Base-by-base conservation (phyloP, 2,113 vertebrate species). In the Strix uralensis region DNA sequence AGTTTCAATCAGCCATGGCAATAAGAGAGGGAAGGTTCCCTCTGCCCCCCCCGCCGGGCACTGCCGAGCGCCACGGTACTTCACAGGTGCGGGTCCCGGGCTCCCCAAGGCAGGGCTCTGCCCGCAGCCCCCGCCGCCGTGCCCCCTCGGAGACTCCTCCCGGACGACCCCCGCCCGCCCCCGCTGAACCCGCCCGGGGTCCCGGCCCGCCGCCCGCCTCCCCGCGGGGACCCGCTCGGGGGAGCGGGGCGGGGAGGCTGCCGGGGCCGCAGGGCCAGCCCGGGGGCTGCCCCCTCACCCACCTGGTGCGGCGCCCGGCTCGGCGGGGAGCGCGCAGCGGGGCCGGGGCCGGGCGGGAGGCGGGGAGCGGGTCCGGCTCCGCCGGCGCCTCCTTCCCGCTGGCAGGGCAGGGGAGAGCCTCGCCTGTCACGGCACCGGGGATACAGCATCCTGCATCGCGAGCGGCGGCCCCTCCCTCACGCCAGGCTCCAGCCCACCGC, bases 391-490 rank as follows among this genome's bases (percentile, higher is more conserved):
- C 93, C 86, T 83, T 81, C 83, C 73, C 65, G 26, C 47, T 71
- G 19, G 71, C 90, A 9, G 54, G 74, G 30, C 93, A 52, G 55
- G 81, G 91, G 22, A 58, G 46, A 63, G 52, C 93, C 75, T 57
- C 7, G 66, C 9, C 95, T 77, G 92, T 90, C 94, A 51, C 86
- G 62, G 95, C 91, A 51, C 88, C 62, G 72, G 81, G 84, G 88
- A 61, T 83, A 58, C 91, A 71, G 93, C 93, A 96, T 95, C 91
- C 88, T 67, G 88, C 81, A 90, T 63, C 59, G 11, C 55, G 3
- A 30, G 63, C 91, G 54, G 88, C 88, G 57, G 88, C 92, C 95
- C 92, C 92, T 96, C 94, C 90, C 94, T 92, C 94, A 22, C 83
- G 87, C 44, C 75, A 9, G 86, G 80, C 94, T 70, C 92, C 94